Evolutionary conservation across 2,113 vertebrate species (phyloP), one percentile per base, ranked within the genome.

Genomic region (Cebus imitator): DNA sequence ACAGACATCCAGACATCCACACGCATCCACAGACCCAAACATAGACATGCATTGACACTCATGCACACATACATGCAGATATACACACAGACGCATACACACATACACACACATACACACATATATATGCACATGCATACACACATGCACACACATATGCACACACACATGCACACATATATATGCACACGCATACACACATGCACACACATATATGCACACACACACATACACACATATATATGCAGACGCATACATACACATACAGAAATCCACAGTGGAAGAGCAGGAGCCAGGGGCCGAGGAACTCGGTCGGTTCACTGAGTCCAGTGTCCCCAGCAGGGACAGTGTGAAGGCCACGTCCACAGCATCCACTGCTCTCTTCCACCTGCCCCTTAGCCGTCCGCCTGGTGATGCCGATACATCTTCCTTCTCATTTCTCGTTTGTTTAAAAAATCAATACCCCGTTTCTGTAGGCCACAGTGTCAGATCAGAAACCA

Each of bases 361-460:
- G 27, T 78, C 64, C n/a, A 8, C 16, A 0, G 4, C 14, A 1
- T 23, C 18, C 76, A 13, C n/a, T 7, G 12, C 21, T 78, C 25
- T 58, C 43, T 43, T 11, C 58, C 6, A 9, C 30, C 84, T 20
- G 18, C 52, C 97, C 61, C 76, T 82, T 81, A 87, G 90, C 73
- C 0, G 91, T 3, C 81, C 0, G 0, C 87, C 58, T 6, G 0
- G 87, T 17, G 5, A 50, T 0, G 32, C 50, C 30, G 0, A 50
- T 52, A 81, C 87, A 35, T 52, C 57, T 72, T 80, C 91, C 86
- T 87, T 88, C 90, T 88, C 92, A 18, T 82, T 79, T 82, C 58
- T 87, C 84, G 94, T 93, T 96, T 80, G 80, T 90, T 97, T 89
- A 87, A 79, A 95, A 97, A 96, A 95, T 96, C 95, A 92, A 75